A percentile compares a stretch with the other conserved stretches of the same genome.
Evolutionary conservation across 2,797 vertebrate species (phyloP).

Genomic region (Myiotriccus ornatus): DNA sequence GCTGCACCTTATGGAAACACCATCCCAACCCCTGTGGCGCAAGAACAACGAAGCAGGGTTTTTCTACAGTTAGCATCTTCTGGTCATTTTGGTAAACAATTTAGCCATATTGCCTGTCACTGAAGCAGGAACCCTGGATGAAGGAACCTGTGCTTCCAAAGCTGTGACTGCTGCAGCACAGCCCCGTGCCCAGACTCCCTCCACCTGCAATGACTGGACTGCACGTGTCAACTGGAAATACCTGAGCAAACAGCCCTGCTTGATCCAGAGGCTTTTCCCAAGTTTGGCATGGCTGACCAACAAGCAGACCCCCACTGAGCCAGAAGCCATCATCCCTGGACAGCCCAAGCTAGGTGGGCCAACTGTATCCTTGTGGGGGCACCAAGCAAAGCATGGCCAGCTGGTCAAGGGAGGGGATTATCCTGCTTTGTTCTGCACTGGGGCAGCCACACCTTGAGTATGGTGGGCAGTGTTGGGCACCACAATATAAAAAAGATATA

Average conservation of each 20-base stretch:
- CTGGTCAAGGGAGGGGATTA: neutral
- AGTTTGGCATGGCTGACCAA: neutral
- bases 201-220: neutral
- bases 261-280: neutral
- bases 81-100: neutral
- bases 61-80: neutral
- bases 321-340: neutral
- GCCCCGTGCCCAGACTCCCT: neutral
- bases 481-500: neutral
- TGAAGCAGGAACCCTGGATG: neutral
- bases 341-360: neutral
- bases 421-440: neutral
- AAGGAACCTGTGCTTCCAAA: neutral
- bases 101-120: too few species aligned
- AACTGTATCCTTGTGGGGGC: rapidly evolving
- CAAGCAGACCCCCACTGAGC: neutral
- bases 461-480: neutral
- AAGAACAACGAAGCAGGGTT: rapidly evolving
- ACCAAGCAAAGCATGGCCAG: rapidly evolving
- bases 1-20: neutral
- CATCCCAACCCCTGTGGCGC: neutral
- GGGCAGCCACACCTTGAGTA: rapidly evolving
- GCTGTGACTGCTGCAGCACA: neutral
- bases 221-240: rapidly evolving
- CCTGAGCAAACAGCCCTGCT: rapidly evolving